A percentile compares a stretch with the other conserved stretches of the same genome.
Conservation (phyloP, 2,797 vertebrate genomes). For the Tapirus indicus region DNA sequence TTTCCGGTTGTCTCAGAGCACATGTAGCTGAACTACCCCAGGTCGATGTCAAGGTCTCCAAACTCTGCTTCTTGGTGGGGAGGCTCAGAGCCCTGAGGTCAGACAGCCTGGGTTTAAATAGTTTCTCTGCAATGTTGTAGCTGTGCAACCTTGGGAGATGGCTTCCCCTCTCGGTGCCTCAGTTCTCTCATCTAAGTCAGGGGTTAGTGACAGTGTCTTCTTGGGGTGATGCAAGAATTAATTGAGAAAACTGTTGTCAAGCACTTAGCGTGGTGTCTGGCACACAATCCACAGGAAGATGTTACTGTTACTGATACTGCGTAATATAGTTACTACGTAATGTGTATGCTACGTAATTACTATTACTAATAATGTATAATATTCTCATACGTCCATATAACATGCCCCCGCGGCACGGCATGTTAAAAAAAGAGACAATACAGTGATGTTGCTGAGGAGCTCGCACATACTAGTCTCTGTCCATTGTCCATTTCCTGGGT, state of each 20-base stretch:
- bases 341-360: too few relatives aligned
- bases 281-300: neutral
- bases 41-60: neutral
- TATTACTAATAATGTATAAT: neutral
- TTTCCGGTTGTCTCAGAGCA: neutral
- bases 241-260: neutral
- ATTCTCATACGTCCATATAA: neutral
- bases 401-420: too few relatives aligned
- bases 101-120: neutral
- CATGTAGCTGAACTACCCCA: rapidly evolving
- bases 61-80: neutral
- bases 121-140: rapidly evolving
- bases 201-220: neutral
- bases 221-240: neutral
- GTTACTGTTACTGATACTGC: rapidly evolving
- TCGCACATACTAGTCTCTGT: neutral
- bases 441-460: neutral
- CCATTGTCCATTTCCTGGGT: neutral
- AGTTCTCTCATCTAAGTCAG: neutral
- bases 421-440: neutral
- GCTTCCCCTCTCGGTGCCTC: neutral
- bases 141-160: neutral
- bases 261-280: rapidly evolving
- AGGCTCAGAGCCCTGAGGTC: neutral
- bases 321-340: neutral